Evolutionary conservation across 2,888 invertebrate species (phyloP), one percentile per base, ranked within the genome.

Genomic region (Heliconius hortense): DNA sequence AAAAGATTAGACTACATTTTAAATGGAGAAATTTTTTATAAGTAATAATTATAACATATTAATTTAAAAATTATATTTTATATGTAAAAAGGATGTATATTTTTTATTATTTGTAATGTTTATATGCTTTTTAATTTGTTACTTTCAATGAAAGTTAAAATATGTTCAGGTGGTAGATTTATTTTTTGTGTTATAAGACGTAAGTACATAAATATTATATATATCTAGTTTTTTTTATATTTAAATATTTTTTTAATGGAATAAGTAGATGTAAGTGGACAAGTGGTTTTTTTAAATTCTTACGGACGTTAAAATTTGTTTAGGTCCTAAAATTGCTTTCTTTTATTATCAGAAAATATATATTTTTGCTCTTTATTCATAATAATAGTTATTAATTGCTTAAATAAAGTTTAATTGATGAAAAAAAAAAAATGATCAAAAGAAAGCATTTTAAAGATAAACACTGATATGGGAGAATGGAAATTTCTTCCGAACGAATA

Each of bases 401-500:
- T 5, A 1, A 66, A 24, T n/a, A 13, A 35, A 39, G 13, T 2
- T 24, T n/a, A 39, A 43, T 24, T 1, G 13, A n/a, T 66, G 0
- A 15, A 66, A 31, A 43, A 4, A 35, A 24, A 43, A 43, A 0
- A 43, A 59, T 73, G 28, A 43, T 28, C 21, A 43, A 59, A 43
- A 64, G 59, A 35, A 43, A 35, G 39, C 26, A 18, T 67, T 67
- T 67, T 56, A 59, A 11, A 43, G 67, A 73, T 67, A 73, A 73
- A 67, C 67, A 73, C 67, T 73, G 43, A 60, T 48, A 39, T 13
- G 39, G 73, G 39, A 73, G 43, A 56, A 39, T 59, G 59, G 39
- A 73, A 73, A 66, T 73, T 73, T 71, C 60, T 71, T 71, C 18
- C 10, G 1, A n/a, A 18, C 24, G 10, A 26, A 71, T 71, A 71